Conservation (phyloP, 2,797 vertebrate species). For the Gymnocypris eckloni region DNA sequence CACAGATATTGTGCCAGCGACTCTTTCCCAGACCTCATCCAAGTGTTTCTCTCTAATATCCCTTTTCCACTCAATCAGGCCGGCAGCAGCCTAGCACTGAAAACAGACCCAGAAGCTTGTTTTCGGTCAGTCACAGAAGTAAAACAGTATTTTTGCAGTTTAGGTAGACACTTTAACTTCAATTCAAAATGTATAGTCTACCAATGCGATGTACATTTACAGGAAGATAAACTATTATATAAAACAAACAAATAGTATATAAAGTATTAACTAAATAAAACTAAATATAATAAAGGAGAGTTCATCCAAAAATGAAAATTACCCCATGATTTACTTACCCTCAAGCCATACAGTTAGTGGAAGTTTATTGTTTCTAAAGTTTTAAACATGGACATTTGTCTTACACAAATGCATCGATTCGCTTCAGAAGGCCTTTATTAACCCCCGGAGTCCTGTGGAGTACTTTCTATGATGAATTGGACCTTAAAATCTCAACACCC, state of each 20-base stretch:
- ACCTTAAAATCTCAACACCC: too few relatives aligned
- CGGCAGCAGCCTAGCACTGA: not conserved
- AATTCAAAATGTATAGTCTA: not conserved
- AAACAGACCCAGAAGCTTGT: conserved; percentile 3
- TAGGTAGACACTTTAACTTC: not conserved
- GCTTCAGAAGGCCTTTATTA: too few relatives aligned
- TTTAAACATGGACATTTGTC: too few relatives aligned
- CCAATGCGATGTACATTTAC: not conserved
- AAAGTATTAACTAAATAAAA: not conserved
- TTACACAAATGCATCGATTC: too few relatives aligned
- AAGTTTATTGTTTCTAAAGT: too few relatives aligned
- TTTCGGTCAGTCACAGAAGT: not conserved
- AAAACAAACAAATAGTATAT: too few relatives aligned
- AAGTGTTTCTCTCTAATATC: conserved; percentile 6
- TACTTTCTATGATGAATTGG: too few relatives aligned
- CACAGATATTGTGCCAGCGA: conserved; percentile 38
- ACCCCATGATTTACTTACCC: too few relatives aligned
- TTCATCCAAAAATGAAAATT: too few relatives aligned
- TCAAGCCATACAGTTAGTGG: too few relatives aligned
- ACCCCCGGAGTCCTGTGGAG: too few relatives aligned
- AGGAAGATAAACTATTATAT: not conserved
- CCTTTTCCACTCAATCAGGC: conserved; percentile 17
- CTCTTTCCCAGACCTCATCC: conserved; percentile 24
- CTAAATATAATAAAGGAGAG: too few relatives aligned
- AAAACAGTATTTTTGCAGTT: not conserved